These are phyloP conservation scores for Agrilus cyanescens DNA, from an alignment of 2,888 invertebrate species.

Conservation along the genomic window DNA sequence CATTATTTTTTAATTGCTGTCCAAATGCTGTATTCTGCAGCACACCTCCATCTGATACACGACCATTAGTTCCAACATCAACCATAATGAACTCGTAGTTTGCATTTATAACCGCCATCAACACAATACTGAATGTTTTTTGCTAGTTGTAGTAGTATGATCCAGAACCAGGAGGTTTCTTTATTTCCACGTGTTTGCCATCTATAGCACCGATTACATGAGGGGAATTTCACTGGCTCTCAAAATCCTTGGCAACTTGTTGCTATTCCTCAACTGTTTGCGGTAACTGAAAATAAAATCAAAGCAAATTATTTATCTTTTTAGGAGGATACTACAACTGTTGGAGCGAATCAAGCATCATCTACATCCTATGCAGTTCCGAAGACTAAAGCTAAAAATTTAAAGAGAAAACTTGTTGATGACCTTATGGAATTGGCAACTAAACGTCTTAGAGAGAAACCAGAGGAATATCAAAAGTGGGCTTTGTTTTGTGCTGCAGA, in stretches of 20 bases:
- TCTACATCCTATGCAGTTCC: too few relatives aligned
- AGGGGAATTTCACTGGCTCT: constrained; percentile 6
- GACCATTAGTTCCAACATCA: constrained; percentile 11
- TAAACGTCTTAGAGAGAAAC: too few relatives aligned
- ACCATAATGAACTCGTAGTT: constrained; percentile 11
- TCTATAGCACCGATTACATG: constrained; percentile 9
- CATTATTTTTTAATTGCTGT: too few relatives aligned
- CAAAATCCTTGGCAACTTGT: constrained; percentile 6
- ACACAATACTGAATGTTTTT: constrained; percentile 6
- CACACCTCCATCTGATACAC: constrained; percentile 9
- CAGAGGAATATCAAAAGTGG: too few relatives aligned
- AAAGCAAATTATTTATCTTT: too few relatives aligned
- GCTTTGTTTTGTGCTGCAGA: too few relatives aligned
- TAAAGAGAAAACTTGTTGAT: too few relatives aligned
- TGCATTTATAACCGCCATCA: too few relatives aligned
- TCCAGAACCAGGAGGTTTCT: constrained; percentile 2
- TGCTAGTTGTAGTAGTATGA: constrained; percentile 8
- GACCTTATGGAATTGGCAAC: too few relatives aligned
- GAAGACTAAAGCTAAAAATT: too few relatives aligned
- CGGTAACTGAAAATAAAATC: not conserved
- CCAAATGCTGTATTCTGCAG: constrained; percentile 2
- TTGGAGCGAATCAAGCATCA: too few relatives aligned
- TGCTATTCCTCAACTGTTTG: constrained; percentile 9
- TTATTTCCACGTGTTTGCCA: constrained; percentile 8
- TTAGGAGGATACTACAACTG: too few relatives aligned